Base-by-base conservation (phyloP, 2,113 vertebrate species). In the Nyctibius bracteatus region DNA sequence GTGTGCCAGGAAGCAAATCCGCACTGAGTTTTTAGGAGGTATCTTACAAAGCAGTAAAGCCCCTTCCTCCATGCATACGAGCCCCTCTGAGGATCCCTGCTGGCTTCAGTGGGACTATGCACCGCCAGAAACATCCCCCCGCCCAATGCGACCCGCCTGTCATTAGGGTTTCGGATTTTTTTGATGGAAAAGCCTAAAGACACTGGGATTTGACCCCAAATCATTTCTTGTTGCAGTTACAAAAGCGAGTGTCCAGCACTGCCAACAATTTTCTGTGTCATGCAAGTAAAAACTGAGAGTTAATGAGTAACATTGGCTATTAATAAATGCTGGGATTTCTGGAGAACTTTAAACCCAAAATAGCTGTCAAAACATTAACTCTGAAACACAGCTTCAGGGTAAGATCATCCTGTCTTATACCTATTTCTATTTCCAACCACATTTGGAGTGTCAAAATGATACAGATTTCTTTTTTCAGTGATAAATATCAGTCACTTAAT, bases 121-220 rank as follows among this genome's bases (percentile, higher is more conserved):
- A 2, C 6, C 4, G 2, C 59, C 74, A 16, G 16, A 2, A 46
- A 5, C 82, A 1, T 5, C 35, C 3, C 7, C 33, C 35, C 16
- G 16, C 3, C 31, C 46, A 8, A 5, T 0, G 5, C 0, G 1
- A 33, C 22, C 35, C 1, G 3, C 2, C 0, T 8, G 41, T 12
- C 25, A 4, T 0, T 1, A 1, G 39, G 31, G 8, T 12, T 35
- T 30, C 57, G 19, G 19, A 0, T 5, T 10, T 23, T 35, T n/a
- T 7, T 23, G 7, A 3, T 47, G 10, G 14, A 49, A 59, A 79
- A 68, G 19, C 58, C 58, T 14, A 27, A 37, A n/a, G 20, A 3
- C 2, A 10, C 17, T 1, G 16, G 30, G 33, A 15, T 13, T 55
- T 15, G 33, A 22, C 15, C 21, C 27, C 23, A 17, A 62, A 19